Evolutionary conservation across 2,113 vertebrate genomes (phyloP), one percentile per base, ranked within the genome.

Genomic region (Podocnemis expansa): DNA sequence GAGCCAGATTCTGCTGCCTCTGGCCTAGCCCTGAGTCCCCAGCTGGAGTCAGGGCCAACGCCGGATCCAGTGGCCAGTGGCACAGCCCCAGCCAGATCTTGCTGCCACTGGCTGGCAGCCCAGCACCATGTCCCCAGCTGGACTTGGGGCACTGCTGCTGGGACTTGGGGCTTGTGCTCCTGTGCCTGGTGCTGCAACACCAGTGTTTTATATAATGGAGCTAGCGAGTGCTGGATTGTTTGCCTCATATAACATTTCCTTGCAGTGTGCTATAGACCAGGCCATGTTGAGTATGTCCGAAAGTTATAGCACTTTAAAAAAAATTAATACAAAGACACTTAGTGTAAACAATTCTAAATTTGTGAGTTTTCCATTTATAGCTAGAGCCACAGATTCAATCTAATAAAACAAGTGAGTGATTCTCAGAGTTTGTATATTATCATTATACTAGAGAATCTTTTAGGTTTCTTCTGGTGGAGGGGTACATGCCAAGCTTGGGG

Each of bases 181-280:
- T n/a, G n/a, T n/a, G n/a, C n/a, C n/a, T n/a, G n/a, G n/a, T n/a
- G n/a, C n/a, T n/a, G n/a, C n/a, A n/a, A n/a, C n/a, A n/a, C n/a
- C n/a, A n/a, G 3, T 80, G 82, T 92, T 94, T 93, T 88, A 45
- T 90, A 91, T 82, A 84, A 90, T 27, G 84, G 87, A 76, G 80
- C 82, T 97, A 80, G 93, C 94, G 97, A 94, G 90, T 75, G 80
- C 91, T 60, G 89, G 84, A 89, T 49, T 90, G 87, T 84, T 78
- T 86, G 84, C 82, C 81, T 93, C 91, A 63, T 89, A 70, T 25
- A 73, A 5, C 54, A 5, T 84, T 89, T 73, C 91, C 21, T 13
- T 55, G 73, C 89, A 63, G 76, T 34, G 10, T 89, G 47, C 60
- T 41, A 1, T 1, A 16, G 63, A 21, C 78, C 87, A 51, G 83